Base-by-base conservation (phyloP, 2,888 invertebrate species). In the Cryptus armator region DNA sequence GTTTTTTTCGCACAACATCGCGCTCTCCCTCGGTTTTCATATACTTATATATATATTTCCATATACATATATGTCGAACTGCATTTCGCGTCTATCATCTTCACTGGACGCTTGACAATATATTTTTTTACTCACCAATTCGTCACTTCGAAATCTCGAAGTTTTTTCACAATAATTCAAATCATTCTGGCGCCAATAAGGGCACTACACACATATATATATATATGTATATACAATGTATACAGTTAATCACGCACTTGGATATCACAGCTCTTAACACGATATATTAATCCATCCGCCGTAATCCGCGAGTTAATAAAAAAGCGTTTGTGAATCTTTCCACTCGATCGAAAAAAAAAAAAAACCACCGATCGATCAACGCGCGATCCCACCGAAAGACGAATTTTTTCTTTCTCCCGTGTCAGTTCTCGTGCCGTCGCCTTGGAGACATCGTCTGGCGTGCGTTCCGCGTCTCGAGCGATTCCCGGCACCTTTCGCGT, bases 381-480 rank as follows among this genome's bases (percentile, higher is more conserved):
- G 59, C 14, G 48, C n/a, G n/a, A 14, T 14, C 48, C 19, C 62
- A 29, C 14, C 32, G 14, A 51, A 37, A n/a, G 32, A 62, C 14
- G 62, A 29, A 29, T 29, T 5, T 29, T 29, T 43, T 43, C 19
- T 24, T 24, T 56, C n/a, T 37, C 19, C 66, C 37, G 53, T n/a
- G 16, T 53, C 43, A 64, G 53, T 59, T 37, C 6, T 66, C 64
- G 62, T 51, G 56, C 48, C 67, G 78, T 75, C 68, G 78, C 70
- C 74, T 53, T 64, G 71, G 71, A 29, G 79, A 74, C 77, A 77
- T 72, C 64, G 84, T 81, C 53, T 44, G 77, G 74, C 51, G 62
- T 66, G 67, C 75, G 53, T 64, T 10, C 46, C 44, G 43, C 46
- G 74, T 44, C 14, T 43, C 59, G 62, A 37, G 51, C 78, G 81